A percentile compares a stretch with the other conserved stretches of the same genome.
Conservation (phyloP, 2,888 invertebrate species). For the Limenitis arthemis region DNA sequence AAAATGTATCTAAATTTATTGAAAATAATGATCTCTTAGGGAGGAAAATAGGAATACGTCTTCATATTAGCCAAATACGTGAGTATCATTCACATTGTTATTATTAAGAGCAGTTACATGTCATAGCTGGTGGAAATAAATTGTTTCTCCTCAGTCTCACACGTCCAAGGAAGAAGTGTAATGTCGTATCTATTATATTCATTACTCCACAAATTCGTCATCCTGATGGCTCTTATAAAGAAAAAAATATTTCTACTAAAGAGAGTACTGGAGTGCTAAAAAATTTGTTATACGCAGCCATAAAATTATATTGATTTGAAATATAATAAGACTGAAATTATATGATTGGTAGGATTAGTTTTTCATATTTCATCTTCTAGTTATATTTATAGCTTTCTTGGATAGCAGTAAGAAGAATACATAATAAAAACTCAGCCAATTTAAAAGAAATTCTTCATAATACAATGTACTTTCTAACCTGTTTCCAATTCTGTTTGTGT, state of each 20-base stretch:
- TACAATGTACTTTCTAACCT: too few relatives aligned
- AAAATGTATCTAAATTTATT: conserved; percentile 35
- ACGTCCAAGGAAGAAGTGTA: conserved; percentile 15
- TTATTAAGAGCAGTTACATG: conserved; percentile 31
- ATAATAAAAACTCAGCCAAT: too few relatives aligned
- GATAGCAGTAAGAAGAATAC: too few relatives aligned
- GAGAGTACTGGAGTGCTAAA: background rate
- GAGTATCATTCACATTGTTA: conserved; percentile 43
- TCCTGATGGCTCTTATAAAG: conserved; percentile 22
- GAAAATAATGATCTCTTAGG: conserved; percentile 31
- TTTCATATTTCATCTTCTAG: too few relatives aligned
- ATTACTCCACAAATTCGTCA: conserved; percentile 8
- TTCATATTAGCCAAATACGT: conserved; percentile 55
- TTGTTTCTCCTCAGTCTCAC: conserved; percentile 20
- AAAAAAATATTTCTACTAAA: conserved; percentile 31
- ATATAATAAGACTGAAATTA: too few relatives aligned
- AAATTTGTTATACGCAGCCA: background rate
- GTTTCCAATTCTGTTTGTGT: too few relatives aligned
- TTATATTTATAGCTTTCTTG: too few relatives aligned
- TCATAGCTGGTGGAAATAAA: conserved; percentile 29
- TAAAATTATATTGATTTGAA: too few relatives aligned
- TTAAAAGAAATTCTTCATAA: too few relatives aligned
- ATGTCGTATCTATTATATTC: conserved; percentile 27
- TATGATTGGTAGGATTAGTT: too few relatives aligned
- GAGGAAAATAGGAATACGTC: conserved; percentile 29